phyloP scores from a whole-genome alignment of 2,888 invertebrate genomes.

The Nasonia oneida region DNA sequence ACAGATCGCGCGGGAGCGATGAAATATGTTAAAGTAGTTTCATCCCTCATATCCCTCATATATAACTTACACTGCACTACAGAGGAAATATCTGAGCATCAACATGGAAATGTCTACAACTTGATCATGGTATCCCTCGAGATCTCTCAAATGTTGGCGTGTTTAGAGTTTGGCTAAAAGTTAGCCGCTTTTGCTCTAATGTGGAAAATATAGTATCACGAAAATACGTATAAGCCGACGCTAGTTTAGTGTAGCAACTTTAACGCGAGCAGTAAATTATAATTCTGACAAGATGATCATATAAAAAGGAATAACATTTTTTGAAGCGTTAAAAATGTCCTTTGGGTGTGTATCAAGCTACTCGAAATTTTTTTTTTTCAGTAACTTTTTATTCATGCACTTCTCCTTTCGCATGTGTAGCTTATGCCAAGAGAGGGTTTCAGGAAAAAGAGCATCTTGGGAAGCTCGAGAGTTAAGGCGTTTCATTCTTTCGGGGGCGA shows the following conservation, averaged over 20 bases:
- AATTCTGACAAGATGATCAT: too few species aligned
- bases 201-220: neutral
- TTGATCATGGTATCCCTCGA: too few species aligned
- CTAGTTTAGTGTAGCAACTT: neutral
- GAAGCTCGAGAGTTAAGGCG: neutral
- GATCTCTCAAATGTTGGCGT: too few species aligned
- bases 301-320: too few species aligned
- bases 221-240: neutral
- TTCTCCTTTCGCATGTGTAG: neutral
- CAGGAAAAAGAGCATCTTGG: neutral
- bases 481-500: neutral
- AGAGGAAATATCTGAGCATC: too few species aligned
- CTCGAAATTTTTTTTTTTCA: too few species aligned
- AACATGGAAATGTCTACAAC: too few species aligned
- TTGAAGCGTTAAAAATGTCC: too few species aligned
- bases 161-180: too few species aligned
- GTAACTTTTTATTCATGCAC: too few species aligned
- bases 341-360: too few species aligned
- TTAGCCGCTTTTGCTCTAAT: neutral
- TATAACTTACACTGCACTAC: neutral
- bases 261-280: neutral
- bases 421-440: neutral
- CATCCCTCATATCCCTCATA: neutral
- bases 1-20: neutral
- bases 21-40: neutral